Evolutionary conservation across 2,113 vertebrate species (phyloP).

Genomic region (Crocuta crocuta): DNA sequence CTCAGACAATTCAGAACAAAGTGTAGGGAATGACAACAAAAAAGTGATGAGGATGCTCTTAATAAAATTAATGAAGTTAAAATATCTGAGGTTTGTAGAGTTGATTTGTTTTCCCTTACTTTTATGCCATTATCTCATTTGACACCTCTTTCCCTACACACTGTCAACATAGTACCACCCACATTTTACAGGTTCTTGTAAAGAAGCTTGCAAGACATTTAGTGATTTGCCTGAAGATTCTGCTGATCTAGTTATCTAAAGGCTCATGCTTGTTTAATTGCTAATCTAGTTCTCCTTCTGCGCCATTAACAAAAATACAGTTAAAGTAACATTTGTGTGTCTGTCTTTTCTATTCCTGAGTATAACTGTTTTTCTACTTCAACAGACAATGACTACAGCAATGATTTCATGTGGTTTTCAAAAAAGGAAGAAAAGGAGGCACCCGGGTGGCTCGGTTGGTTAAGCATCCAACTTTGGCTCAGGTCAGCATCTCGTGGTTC

Average conservation of each 20-base stretch:
- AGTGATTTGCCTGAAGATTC: background rate
- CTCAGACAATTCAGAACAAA: background rate
- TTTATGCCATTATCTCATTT: background rate
- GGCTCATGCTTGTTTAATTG: background rate
- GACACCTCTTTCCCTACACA: background rate
- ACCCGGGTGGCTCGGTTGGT: too few relatives aligned
- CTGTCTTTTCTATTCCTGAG: background rate
- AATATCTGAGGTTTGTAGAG: background rate
- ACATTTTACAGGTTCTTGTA: background rate
- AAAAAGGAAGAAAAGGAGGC: background rate
- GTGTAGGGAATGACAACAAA: background rate
- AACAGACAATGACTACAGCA: background rate
- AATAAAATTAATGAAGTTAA: background rate
- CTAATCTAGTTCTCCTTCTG: background rate
- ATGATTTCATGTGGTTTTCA: background rate
- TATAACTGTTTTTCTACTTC: background rate
- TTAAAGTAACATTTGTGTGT: background rate
- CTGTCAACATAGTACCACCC: background rate
- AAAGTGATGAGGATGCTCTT: background rate
- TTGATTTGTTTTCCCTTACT: background rate
- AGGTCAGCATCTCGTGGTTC: too few relatives aligned
- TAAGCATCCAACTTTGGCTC: too few relatives aligned
- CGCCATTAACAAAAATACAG: background rate
- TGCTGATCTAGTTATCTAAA: background rate
- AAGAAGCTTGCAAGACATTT: background rate